Percentiles rank a stretch among this genome's conserved stretches.
phyloP scores from a whole-genome alignment of 2,888 invertebrate genomes.

The Cheilosia variabilis region DNA sequence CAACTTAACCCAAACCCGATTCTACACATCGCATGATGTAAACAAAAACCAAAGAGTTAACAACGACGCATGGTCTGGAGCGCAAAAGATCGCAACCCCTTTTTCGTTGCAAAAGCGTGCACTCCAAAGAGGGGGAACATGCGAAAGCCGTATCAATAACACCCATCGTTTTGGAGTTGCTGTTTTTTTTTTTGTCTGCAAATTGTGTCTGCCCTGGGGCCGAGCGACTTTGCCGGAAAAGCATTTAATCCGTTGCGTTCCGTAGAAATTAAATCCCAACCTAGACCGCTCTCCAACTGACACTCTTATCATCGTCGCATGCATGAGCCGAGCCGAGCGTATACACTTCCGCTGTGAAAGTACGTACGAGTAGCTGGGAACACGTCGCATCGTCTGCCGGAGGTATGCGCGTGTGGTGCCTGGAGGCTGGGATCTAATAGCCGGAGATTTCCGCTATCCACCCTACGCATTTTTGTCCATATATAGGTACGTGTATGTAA shows the following conservation, averaged over 20 bases:
- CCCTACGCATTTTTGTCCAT: conserved; percentile 47
- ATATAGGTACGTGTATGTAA: conserved; percentile 21
- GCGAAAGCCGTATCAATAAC: not conserved
- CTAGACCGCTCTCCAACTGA: conserved; percentile 9
- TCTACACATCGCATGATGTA: conserved; percentile 1
- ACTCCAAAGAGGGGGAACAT: not conserved
- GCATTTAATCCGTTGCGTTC: conserved; percentile 33
- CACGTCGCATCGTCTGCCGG: conserved; percentile 23
- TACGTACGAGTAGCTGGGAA: conserved; percentile 29
- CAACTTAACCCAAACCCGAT: conserved; percentile 51
- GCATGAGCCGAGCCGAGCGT: conserved; percentile 20
- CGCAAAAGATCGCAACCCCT: conserved; percentile 20
- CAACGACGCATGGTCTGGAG: not conserved
- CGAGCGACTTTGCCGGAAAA: conserved; percentile 18
- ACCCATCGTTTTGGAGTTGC: not conserved
- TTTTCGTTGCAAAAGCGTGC: not conserved
- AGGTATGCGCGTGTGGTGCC: conserved; percentile 15
- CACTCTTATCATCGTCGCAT: conserved; percentile 30
- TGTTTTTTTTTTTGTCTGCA: conserved; percentile 1
- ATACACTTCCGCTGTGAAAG: conserved; percentile 57
- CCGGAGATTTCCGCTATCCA: conserved; percentile 66
- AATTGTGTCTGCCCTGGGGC: not conserved
- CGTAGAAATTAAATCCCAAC: conserved; percentile 54
- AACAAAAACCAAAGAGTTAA: conserved; percentile 4
- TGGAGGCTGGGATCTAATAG: conserved; percentile 54